A percentile compares a stretch with the other conserved stretches of the same genome.
Conservation (phyloP, 2,797 vertebrate species). For the Sphenodon punctatus region DNA sequence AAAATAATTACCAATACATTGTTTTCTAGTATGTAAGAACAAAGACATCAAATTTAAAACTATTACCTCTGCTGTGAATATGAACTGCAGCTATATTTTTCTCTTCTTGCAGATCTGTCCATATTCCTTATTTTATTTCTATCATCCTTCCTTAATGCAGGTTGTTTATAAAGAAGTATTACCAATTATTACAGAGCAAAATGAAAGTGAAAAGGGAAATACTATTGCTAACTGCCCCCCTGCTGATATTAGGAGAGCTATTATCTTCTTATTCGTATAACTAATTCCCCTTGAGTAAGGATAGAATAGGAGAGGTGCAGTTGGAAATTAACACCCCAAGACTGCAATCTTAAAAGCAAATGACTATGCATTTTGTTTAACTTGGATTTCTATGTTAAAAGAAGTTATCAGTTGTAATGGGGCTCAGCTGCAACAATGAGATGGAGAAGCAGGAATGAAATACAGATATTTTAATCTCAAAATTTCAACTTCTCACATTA, state of each 20-base stretch:
- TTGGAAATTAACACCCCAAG: no score
- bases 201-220: neutral
- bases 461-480: no score
- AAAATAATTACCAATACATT: neutral
- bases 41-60: neutral
- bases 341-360: no score
- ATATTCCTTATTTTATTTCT: neutral
- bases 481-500: no score
- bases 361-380: no score
- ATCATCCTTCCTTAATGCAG: neutral
- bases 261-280: neutral
- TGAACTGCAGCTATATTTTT: neutral
- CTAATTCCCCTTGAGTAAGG: accelerated
- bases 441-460: no score
- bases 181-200: conserved; percentile 10
- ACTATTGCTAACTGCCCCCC: neutral
- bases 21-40: conserved; percentile 11
- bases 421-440: no score
- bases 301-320: no score
- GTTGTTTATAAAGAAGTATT: neutral
- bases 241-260: neutral
- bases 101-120: neutral
- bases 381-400: no score
- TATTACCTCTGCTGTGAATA: neutral
- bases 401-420: no score